Conservation (phyloP, 2,888 invertebrate species). For the Globia sparganii region DNA sequence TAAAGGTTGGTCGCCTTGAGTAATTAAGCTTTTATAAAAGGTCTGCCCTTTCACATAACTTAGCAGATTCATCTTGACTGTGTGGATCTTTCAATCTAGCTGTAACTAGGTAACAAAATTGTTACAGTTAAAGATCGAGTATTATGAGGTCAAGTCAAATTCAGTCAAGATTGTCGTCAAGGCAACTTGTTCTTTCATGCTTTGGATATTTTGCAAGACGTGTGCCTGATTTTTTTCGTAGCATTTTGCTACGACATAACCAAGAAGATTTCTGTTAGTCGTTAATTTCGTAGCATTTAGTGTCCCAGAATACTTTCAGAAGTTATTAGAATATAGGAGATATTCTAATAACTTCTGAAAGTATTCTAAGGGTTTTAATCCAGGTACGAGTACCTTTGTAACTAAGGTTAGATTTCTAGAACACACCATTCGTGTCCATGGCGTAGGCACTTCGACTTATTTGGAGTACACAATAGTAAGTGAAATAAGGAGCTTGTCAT, state of each 20-base stretch:
- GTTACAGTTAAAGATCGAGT: background rate
- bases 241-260: background rate
- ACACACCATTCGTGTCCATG: constrained; percentile 23
- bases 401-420: background rate
- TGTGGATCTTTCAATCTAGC: constrained; percentile 8
- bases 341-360: background rate
- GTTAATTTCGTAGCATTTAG: constrained; percentile 6
- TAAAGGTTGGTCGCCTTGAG: constrained; percentile 31
- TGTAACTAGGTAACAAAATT: background rate
- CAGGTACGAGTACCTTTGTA: background rate
- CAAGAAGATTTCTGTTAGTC: background rate
- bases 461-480: constrained; percentile 51
- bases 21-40: constrained; percentile 48
- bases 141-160: background rate
- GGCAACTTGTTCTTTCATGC: background rate
- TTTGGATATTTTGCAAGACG: background rate
- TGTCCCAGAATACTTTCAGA: too few relatives aligned
- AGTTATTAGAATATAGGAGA: too few relatives aligned
- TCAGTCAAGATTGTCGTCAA: background rate
- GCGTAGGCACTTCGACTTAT: constrained; percentile 30
- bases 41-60: constrained; percentile 43
- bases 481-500: constrained; percentile 43
- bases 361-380: background rate
- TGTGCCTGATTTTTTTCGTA: background rate
- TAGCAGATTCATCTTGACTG: background rate